These are phyloP conservation scores for Sorex araneus DNA, from an alignment of 2,113 vertebrate genomes.

Conservation along the genomic window DNA sequence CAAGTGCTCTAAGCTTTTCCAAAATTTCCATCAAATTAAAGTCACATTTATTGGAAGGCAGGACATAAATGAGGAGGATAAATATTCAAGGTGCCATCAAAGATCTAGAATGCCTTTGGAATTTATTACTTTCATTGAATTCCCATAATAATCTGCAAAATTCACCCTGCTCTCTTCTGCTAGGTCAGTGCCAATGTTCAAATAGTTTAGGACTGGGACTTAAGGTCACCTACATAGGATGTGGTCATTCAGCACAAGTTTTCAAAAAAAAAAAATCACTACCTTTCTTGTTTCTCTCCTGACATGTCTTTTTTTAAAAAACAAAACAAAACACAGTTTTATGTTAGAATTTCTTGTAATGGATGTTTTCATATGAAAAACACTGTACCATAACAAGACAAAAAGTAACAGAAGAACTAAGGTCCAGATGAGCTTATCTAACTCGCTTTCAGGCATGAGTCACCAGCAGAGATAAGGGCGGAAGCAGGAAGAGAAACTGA, in stretches of 20 bases:
- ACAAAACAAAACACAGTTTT: conserved; percentile 24
- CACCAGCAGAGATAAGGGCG: conserved; percentile 20
- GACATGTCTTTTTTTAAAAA: not conserved
- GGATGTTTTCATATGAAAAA: conserved; percentile 24
- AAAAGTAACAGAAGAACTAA: conserved; percentile 74
- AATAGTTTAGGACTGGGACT: not conserved
- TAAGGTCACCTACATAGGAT: not conserved
- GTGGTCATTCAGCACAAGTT: too few species aligned
- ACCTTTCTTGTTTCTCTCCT: not conserved
- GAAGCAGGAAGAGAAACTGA: not conserved
- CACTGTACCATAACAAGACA: not conserved
- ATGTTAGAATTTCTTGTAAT: conserved; percentile 49
- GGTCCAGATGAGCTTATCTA: conserved; percentile 48
- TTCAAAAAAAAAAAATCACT: not conserved
- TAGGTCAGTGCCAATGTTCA: not conserved
- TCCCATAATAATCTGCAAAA: not conserved
- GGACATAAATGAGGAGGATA: not conserved
- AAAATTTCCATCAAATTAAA: not conserved
- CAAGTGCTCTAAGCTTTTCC: not conserved
- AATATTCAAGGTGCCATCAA: not conserved
- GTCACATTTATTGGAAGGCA: not conserved
- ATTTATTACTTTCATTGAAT: conserved; percentile 1
- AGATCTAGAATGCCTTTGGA: not conserved
- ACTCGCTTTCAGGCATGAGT: conserved; percentile 46
- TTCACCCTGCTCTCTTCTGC: not conserved